Percentiles rank a stretch among this genome's conserved stretches.
phyloP scores from a whole-genome alignment of 2,113 vertebrate species.

The Accipiter cooperii region DNA sequence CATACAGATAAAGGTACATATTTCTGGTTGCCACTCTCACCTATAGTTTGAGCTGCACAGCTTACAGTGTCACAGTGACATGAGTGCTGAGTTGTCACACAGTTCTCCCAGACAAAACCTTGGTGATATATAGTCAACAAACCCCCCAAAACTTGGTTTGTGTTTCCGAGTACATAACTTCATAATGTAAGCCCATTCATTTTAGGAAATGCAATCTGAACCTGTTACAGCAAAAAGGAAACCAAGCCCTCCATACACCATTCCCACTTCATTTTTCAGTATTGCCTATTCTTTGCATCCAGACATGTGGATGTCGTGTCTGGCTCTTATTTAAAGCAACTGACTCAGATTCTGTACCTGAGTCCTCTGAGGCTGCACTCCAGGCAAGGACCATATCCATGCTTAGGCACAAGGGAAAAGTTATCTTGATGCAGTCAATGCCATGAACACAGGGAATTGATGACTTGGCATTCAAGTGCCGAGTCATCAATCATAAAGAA shows the following conservation, averaged over 20 bases:
- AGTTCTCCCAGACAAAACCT: background rate
- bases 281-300: background rate
- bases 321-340: constrained; percentile 24
- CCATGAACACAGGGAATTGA: constrained; percentile 71
- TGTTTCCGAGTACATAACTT: background rate
- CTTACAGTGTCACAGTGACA: background rate
- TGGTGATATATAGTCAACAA: background rate
- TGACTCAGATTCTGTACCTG: background rate
- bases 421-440: constrained; percentile 74
- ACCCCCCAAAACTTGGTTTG: background rate
- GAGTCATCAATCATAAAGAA: constrained; percentile 79
- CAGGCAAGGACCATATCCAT: constrained; percentile 16
- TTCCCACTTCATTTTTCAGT: background rate
- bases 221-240: background rate
- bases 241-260: background rate
- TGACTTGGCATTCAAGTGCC: constrained; percentile 76
- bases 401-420: constrained; percentile 67
- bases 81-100: background rate
- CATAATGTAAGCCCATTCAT: background rate
- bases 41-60: background rate
- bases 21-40: background rate
- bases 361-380: constrained; percentile 45
- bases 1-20: background rate
- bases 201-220: background rate
- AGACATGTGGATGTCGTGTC: background rate